These are phyloP conservation scores for Malacoctenus gilli DNA, from an alignment of 2,797 vertebrate species.

Conservation along the genomic window DNA sequence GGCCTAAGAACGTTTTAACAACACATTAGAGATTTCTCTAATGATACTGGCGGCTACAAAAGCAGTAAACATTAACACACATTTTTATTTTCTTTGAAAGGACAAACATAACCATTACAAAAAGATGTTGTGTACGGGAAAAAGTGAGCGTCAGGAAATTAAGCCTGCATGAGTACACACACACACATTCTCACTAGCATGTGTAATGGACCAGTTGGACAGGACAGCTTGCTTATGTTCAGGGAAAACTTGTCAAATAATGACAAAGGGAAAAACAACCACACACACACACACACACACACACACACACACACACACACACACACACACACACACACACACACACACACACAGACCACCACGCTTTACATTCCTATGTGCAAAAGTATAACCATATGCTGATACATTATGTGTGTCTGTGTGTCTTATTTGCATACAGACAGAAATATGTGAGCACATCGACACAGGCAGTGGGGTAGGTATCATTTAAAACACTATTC, in stretches of 20 bases:
- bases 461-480: conserved; percentile 55
- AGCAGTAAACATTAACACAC: conserved; percentile 67
- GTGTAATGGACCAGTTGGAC: conserved; percentile 77
- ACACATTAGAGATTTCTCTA: conserved; percentile 65
- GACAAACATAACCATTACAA: conserved; percentile 56
- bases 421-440: conserved; percentile 33
- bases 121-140: conserved; percentile 37
- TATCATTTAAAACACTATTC: conserved; percentile 77
- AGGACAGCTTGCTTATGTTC: conserved; percentile 77
- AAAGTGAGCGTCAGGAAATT: conserved; percentile 61
- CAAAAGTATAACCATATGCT: conserved; percentile 34
- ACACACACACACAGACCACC: conserved; percentile 4
- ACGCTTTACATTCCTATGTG: conserved; percentile 16
- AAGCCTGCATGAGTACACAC: conserved; percentile 61
- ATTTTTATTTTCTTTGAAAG: conserved; percentile 68
- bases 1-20: conserved; percentile 61
- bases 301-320: background rate
- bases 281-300: background rate
- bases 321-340: background rate
- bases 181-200: conserved; percentile 53
- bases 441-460: conserved; percentile 31
- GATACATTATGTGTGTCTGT: conserved; percentile 20
- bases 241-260: conserved; percentile 63
- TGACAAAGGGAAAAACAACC: conserved; percentile 22
- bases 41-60: conserved; percentile 59